Evolutionary conservation across 2,888 invertebrate genomes (phyloP), one percentile per base, ranked within the genome.

Genomic region (Drosophila falleni): DNA sequence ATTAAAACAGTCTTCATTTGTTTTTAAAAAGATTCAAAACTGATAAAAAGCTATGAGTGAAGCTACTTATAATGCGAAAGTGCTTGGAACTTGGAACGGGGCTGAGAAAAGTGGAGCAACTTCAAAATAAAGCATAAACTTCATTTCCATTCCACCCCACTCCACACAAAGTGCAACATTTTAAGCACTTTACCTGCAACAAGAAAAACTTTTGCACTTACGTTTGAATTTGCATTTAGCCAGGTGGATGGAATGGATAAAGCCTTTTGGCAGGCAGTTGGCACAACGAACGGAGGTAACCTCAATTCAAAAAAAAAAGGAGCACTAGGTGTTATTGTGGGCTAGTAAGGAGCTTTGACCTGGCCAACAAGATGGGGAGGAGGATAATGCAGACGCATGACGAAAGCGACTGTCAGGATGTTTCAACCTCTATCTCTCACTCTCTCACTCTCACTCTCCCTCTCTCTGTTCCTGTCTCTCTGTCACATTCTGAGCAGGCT

Each of bases 211-310:
- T 41, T 37, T 26, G 26, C 64, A 44, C 54, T 65, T 65, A 19
- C 50, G 55, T 54, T 50, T 60, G 51, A 63, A 78, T 77, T 78
- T 78, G 53, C 71, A 75, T 70, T 73, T 56, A 51, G 47, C 44
- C 58, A 64, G 53, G 55, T 62, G 56, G n/a, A 49, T 46, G 55
- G 46, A 51, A 49, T 46, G 55, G 46, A 51, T 71, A 61, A 37
- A 29, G 50, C 47, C 71, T 54, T 55, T 50, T 44, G 71, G 71
- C 71, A 13, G 64, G 29, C 56, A 58, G 68, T 42, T 41, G 65
- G 78, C 74, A 65, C 73, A 74, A 67, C 59, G 59, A 37, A 77
- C 71, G 63, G 33, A 41, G 59, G 53, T 78, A 78, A 78, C 78
- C 78, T 49, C 75, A 69, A 55, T 71, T 13, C 15, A 13, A 19